These are phyloP conservation scores for Coracias cyanogaster DNA, from an alignment of 2,797 vertebrate genomes.

Conservation along the genomic window DNA sequence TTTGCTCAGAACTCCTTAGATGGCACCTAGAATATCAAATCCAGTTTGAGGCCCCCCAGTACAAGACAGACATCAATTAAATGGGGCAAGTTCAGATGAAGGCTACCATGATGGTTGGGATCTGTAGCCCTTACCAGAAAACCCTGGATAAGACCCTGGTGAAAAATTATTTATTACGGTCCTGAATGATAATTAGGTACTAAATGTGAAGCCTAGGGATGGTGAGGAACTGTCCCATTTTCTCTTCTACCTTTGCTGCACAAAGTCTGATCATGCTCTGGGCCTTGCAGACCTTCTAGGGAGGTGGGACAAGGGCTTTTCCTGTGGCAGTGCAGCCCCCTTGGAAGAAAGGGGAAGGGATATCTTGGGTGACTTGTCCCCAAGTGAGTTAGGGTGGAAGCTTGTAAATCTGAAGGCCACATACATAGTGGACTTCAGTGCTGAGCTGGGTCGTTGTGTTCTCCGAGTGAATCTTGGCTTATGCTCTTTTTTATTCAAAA, in stretches of 20 bases:
- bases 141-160: too few relatives aligned
- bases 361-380: not conserved
- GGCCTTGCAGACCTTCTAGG: not conserved
- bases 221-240: not conserved
- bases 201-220: not conserved
- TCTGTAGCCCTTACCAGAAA: not conserved
- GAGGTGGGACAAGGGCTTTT: not conserved
- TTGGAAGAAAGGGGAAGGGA: not conserved
- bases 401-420: not conserved
- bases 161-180: too few relatives aligned
- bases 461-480: not conserved
- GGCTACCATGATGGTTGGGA: not conserved
- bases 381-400: not conserved
- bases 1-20: too few relatives aligned
- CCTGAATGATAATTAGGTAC: not conserved
- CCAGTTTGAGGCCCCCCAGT: not conserved
- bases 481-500: constrained; percentile 14
- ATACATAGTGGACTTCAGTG: not conserved
- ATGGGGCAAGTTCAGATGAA: not conserved
- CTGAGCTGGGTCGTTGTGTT: not conserved
- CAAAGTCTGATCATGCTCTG: not conserved
- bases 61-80: not conserved
- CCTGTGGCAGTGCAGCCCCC: not conserved
- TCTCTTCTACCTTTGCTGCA: not conserved
- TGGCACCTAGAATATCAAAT: too few relatives aligned